Base-by-base conservation (phyloP, 2,797 vertebrate species). In the Eleutherodactylus coqui region DNA sequence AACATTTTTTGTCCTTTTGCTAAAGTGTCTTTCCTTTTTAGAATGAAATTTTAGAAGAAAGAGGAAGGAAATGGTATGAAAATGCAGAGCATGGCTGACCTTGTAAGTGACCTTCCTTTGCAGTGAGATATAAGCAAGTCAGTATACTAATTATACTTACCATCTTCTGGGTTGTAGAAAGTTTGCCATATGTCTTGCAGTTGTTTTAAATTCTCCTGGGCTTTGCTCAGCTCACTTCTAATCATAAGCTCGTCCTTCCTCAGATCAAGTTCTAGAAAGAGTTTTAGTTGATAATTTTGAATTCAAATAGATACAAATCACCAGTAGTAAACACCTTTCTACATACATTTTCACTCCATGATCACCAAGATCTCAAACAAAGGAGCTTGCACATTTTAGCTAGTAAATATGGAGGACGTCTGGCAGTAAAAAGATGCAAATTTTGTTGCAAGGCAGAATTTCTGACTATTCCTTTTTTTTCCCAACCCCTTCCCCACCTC, bases 171-270 rank as follows among this genome's bases (percentile, higher is more conserved):
- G 16, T 73, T 51, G 2, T 88, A 86, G 76, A 81, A 81, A 45
- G 91, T 89, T 4, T 82, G n/a, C 45, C 95, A 83, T 84, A 96
- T 92, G 76, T 87, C 89, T 90, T 89, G 92, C 85, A 96, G 45
- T 86, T 93, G 90, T 75, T 53, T 89, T 34, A 93, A 60, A 0
- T 90, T 93, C 84, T 79, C 92, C 70, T 72, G 90, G 60, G 95
- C 94, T 91, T 96, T 93, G 32, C 93, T 92, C 87, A 95, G 24
- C 81, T 96, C 95, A 43, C 82, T 93, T 93, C 93, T 94, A 51
- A 96, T 92, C 88, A 96, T 89, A 87, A 93, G 94, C 24, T 95
- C 92, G 38, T 96, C 95, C 89, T 96, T 94, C 91, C 91, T 64
- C 84, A 95, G 91, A 62, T 92, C 94, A 36, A 91, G 92, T 67